Base-by-base conservation (phyloP, 2,113 vertebrate genomes). In the Coturnix japonica region DNA sequence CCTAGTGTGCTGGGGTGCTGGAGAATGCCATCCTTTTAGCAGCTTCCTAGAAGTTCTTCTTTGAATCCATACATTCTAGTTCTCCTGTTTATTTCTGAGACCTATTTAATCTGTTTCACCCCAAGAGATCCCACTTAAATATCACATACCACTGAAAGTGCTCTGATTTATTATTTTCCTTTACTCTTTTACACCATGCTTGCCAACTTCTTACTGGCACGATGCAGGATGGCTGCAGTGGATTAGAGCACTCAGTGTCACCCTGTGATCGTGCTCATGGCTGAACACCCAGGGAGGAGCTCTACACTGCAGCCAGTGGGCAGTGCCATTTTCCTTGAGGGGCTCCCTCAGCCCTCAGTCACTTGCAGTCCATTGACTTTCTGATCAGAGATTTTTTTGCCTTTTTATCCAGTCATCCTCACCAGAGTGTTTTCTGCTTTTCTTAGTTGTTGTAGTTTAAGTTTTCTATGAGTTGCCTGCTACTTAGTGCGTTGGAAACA, bases 171-270 rank as follows among this genome's bases (percentile, higher is more conserved):
- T 71, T 67, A 2, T 3, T 73, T 93, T 63, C 57, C 30, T 15
- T 8, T 72, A 26, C 21, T 41, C 21, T 41, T 11, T 30, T 75
- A 64, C 22, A 41, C 8, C 9, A 5, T 30, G 19, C 35, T 81
- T 75, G 47, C 57, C 26, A 75, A 9, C 31, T 59, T 37, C 64
- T 76, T 21, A 35, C 8, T 31, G 57, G 23, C 13, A 4, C 30
- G 15, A 11, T 53, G 21, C 0, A 43, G 41, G 49, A 28, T 21
- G 41, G 22, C 15, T 43, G 56, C 19, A 56, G 10, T 30, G 76
- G 21, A n/a, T 25, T 28, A 70, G 49, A 25, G 31, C 41, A n/a
- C 21, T 2, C 1, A 0, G 13, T 1, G 0, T 5, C 57, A 21
- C 37, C 31, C 41, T 30, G 23, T 49, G 60, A 17, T 39, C 0